These are phyloP conservation scores for Hypotaenidia okinawae DNA, from an alignment of 2,797 vertebrate genomes.

Conservation along the genomic window DNA sequence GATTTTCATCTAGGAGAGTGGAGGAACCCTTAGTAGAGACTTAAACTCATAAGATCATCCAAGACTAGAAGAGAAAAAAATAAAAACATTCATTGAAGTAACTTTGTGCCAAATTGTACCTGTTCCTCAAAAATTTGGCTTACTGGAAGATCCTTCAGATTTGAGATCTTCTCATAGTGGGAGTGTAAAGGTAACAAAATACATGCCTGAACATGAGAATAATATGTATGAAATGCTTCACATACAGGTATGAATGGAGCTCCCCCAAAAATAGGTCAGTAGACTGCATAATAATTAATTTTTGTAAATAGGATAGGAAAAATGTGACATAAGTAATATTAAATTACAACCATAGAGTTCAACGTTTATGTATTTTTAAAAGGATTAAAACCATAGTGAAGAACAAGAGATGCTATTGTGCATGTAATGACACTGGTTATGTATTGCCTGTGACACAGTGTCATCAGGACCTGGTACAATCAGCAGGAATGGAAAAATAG, in stretches of 20 bases:
- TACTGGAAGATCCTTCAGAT: background rate
- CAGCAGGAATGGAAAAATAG: background rate
- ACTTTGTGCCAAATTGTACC: background rate
- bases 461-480: background rate
- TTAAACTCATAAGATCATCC: background rate
- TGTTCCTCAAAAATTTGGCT: background rate
- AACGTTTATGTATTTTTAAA: background rate
- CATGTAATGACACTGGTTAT: background rate
- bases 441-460: background rate
- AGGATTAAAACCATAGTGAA: background rate
- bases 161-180: background rate
- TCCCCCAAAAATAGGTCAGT: background rate
- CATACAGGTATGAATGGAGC: background rate
- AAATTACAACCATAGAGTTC: background rate
- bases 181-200: background rate
- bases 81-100: background rate
- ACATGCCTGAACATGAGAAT: background rate
- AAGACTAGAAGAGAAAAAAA: background rate
- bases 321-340: background rate
- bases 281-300: background rate
- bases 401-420: background rate
- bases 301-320: background rate
- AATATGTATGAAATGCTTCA: background rate
- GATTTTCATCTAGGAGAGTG: background rate
- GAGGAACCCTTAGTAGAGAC: background rate